Evolutionary conservation across 2,797 vertebrate species (phyloP), one percentile per base, ranked within the genome.

Genomic region (Lycodopsis pacificus): DNA sequence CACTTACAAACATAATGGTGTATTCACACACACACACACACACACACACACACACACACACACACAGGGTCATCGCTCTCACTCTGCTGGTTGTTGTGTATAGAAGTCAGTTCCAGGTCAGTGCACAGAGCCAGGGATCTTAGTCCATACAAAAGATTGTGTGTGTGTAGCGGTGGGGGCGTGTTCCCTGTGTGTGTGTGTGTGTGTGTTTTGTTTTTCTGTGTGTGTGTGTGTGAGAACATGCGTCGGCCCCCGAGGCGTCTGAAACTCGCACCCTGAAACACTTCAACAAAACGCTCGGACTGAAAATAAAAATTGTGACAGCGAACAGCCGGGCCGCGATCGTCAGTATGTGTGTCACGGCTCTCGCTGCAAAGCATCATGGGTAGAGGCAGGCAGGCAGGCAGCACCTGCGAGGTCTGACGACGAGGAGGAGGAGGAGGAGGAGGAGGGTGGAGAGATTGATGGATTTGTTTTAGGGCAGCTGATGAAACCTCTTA

Each of bases 81-180:
- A 92, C 88, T 90, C 92, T 89, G 87, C 85, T 93, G 89, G 90
- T 91, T 90, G 86, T 86, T 88, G 88, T 93, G 92, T 92, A 92
- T 92, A 92, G 89, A 92, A 92, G 91, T 92, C 90, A 93, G 85
- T 92, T 93, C 91, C 92, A 92, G 91, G 92, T 93, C 91, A 92
- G 73, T 64, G 88, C 77, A 82, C 91, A 88, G 86, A 90, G 86
- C 87, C 85, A 67, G 76, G 74, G 88, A 92, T 92, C 89, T 90
- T 83, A 89, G 88, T 85, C 77, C 84, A 79, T 65, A 92, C 87
- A 93, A 91, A 91, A 80, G 87, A 78, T 84, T 73, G 71, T 73
- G 77, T 71, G 83, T 76, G 73, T 67, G 76, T 66, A 9, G 46
- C 19, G 1, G 48, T n/a, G 17, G 73, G 56, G 30, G 56, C 32